Evolutionary conservation across 2,113 vertebrate genomes (phyloP).

Genomic region (Urocolius indicus): DNA sequence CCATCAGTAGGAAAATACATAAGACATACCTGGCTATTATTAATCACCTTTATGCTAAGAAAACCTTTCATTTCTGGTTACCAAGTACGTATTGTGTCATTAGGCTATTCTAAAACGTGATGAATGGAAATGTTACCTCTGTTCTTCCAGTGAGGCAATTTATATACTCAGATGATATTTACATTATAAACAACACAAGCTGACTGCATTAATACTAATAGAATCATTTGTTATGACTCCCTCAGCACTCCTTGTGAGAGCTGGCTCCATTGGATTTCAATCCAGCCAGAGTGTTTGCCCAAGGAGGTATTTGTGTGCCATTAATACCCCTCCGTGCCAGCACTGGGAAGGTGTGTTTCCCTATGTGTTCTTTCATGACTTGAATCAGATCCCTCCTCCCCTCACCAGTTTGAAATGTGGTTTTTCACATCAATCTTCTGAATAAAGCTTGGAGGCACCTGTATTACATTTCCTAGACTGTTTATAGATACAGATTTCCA

Average conservation of each 20-base stretch:
- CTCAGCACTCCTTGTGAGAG: neutral
- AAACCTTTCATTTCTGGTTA: constrained; percentile 2
- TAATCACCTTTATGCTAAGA: constrained; percentile 16
- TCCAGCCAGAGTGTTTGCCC: fast-evolving
- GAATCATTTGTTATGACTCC: constrained; percentile 37
- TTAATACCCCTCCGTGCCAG: neutral
- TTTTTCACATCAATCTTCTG: neutral
- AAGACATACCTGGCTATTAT: neutral
- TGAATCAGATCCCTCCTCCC: neutral
- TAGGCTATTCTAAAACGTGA: constrained; percentile 6
- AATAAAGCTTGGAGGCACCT: neutral
- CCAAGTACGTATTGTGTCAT: neutral
- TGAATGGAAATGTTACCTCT: constrained; percentile 26
- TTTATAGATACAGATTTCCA: neutral
- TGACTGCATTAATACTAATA: constrained; percentile 40
- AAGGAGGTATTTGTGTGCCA: neutral
- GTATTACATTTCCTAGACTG: neutral
- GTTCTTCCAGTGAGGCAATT: constrained; percentile 3
- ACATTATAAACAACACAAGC: constrained; percentile 41
- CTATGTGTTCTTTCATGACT: neutral
- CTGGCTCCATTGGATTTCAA: constrained; percentile 1
- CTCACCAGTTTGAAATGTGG: neutral
- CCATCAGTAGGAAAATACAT: neutral
- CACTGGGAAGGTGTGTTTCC: neutral
- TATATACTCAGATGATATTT: constrained; percentile 46